Evolutionary conservation across 53 echinoderm and acorn worm genomes (phyloP).

Genomic region (Glandiceps talaboti): DNA sequence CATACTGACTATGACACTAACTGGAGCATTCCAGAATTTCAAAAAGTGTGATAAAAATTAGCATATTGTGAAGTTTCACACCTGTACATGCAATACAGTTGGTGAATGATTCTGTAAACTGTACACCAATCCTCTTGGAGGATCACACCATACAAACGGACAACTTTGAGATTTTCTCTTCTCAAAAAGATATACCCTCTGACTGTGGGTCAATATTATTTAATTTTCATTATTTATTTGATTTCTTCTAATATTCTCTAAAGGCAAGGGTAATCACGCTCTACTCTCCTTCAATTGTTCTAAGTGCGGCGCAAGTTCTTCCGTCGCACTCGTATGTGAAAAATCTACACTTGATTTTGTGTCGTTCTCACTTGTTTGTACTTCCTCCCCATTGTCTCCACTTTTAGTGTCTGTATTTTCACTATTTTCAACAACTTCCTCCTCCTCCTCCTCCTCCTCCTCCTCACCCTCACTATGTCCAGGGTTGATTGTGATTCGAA

Average conservation of each 20-base stretch:
- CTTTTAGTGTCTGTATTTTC: not conserved
- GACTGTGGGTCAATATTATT: not conserved
- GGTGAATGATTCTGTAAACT: too few species aligned
- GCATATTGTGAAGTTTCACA: too few species aligned
- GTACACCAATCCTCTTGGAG: too few species aligned
- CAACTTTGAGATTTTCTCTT: too few species aligned
- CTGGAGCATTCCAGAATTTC: too few species aligned
- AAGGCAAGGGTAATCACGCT: not conserved
- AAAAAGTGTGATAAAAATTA: too few species aligned
- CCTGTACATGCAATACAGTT: too few species aligned
- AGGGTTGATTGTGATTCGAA: not conserved
- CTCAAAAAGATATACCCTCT: not conserved
- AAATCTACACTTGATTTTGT: not conserved
- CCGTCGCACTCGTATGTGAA: not conserved
- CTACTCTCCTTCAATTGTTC: not conserved
- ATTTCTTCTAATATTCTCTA: not conserved
- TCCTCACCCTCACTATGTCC: not conserved
- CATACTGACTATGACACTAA: too few species aligned
- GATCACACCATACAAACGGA: too few species aligned
- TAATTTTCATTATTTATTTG: not conserved
- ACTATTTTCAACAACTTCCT: not conserved
- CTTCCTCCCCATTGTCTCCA: not conserved
- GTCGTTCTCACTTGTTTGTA: too few species aligned
- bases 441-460: not conserved
- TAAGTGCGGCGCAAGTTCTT: not conserved